Evolutionary conservation across 2,888 invertebrate species (phyloP).

Genomic region (Eulithis prunata): DNA sequence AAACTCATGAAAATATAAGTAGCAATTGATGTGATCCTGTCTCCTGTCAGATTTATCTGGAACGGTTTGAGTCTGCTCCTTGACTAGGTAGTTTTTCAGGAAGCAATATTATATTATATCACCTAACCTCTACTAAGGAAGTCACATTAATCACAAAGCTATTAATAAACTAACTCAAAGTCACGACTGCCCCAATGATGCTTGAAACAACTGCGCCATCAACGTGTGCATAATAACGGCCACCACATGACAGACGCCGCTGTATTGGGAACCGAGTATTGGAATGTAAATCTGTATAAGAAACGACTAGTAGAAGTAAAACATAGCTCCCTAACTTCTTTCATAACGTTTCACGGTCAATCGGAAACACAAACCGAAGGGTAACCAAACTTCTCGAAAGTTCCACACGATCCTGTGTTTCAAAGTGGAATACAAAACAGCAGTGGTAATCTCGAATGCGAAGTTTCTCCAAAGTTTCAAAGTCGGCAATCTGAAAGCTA

Average conservation of each 20-base stretch:
- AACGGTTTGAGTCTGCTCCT: background rate
- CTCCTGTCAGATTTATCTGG: constrained; percentile 36
- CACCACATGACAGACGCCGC: too few species aligned
- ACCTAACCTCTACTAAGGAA: too few species aligned
- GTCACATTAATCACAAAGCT: too few species aligned
- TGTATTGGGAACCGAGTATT: too few species aligned
- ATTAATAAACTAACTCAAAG: too few species aligned
- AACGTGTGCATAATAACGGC: too few species aligned
- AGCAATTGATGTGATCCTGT: constrained; percentile 29
- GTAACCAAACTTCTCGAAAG: constrained; percentile 4
- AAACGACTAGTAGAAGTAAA: too few species aligned
- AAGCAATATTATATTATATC: too few species aligned
- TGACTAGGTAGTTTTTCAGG: background rate
- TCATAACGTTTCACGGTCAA: constrained; percentile 9
- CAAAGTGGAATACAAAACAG: constrained; percentile 26
- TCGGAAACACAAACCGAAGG: constrained; percentile 12
- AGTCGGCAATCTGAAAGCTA: constrained; percentile 40
- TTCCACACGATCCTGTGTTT: constrained; percentile 13
- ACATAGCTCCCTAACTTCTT: too few species aligned
- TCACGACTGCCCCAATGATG: too few species aligned
- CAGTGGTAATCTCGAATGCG: constrained; percentile 20
- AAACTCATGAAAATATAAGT: background rate
- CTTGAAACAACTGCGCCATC: too few species aligned
- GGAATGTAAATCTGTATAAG: too few species aligned
- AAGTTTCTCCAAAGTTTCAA: constrained; percentile 30